These are phyloP conservation scores for Leptinotarsa texana DNA, from an alignment of 1,140 invertebrate species.

Conservation along the genomic window DNA sequence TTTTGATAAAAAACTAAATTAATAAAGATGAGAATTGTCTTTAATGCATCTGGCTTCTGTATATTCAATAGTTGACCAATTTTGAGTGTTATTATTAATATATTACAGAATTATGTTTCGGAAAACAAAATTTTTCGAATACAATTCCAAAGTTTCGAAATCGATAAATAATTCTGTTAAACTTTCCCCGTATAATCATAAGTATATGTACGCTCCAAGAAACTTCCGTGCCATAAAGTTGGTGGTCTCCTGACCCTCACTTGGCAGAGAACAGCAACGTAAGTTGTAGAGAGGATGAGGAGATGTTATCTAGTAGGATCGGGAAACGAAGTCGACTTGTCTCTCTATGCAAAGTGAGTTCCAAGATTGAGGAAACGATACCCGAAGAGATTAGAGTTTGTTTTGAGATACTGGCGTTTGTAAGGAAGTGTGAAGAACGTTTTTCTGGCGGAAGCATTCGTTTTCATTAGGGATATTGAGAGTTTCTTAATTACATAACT, in stretches of 20 bases:
- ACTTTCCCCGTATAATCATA: background rate
- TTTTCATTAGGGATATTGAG: background rate
- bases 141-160: too few relatives aligned
- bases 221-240: background rate
- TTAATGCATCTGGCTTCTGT: too few relatives aligned
- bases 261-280: constrained; percentile 1
- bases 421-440: background rate
- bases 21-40: too few relatives aligned
- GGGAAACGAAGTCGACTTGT: background rate
- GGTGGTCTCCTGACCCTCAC: constrained; percentile 4
- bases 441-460: background rate
- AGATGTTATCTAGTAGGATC: constrained; percentile 2
- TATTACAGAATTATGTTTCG: too few relatives aligned
- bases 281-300: constrained; percentile 3
- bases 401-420: background rate
- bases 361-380: background rate
- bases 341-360: background rate
- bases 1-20: too few relatives aligned
- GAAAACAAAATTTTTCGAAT: too few relatives aligned
- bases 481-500: too few relatives aligned
- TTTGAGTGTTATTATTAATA: too few relatives aligned
- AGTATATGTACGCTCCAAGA: background rate
- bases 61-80: too few relatives aligned
- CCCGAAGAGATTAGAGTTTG: background rate
- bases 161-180: too few relatives aligned